Evolutionary conservation across 2,113 vertebrate genomes (phyloP), one percentile per base, ranked within the genome.

Genomic region (Cygnus atratus): DNA sequence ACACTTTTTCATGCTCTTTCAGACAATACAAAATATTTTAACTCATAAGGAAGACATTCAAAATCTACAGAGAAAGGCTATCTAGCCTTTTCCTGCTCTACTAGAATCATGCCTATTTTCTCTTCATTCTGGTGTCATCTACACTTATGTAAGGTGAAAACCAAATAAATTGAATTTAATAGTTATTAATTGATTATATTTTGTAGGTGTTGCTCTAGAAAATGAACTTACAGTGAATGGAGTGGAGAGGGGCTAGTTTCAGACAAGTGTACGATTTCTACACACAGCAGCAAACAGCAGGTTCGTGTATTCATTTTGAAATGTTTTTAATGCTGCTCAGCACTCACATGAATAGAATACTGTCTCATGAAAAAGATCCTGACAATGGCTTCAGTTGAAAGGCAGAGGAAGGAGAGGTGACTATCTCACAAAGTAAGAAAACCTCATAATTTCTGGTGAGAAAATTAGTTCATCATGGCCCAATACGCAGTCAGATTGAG

Each of bases 401-500:
- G 22, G 13, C 13, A 55, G n/a, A 55, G 25, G 25, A 72, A 6
- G 33, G n/a, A 75, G 22, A 35, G 33, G 10, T 16, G 9, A 79
- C 26, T 20, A 41, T 20, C 17, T 62, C 39, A 76, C 15, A 24
- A 43, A n/a, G 12, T 18, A 73, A 20, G 25, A 52, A 76, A 19
- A 13, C n/a, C 31, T 61, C 33, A 15, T 65, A 5, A 50, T 52
- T 82, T 73, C 65, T 1, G 1, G 54, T 44, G 46, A 57, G 75
- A 66, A 84, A 12, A 9, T 63, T 41, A 52, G 18, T 13, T 46
- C 29, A 31, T 29, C 16, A 15, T 31, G 19, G n/a, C n/a, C 26
- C 21, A 22, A 11, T 3, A 5, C 0, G 0, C 5, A 59, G 25
- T 3, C 37, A 59, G n/a, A 33, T 16, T 0, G 2, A 74, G 55